phyloP scores from a whole-genome alignment of 1,140 invertebrate genomes.

The Phthorimaea operculella region DNA sequence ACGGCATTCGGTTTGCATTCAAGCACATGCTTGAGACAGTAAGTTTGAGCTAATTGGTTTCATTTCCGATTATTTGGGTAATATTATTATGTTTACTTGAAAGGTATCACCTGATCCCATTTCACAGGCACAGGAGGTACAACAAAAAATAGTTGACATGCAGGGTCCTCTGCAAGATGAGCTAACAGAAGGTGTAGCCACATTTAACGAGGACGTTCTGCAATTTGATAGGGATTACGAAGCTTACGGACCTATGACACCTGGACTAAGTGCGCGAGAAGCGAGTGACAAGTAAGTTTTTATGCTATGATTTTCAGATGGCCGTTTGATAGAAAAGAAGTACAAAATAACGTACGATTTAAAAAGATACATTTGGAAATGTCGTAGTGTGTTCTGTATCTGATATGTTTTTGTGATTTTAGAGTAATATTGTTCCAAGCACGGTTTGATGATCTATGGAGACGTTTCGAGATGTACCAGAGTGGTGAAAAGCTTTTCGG shows the following conservation, averaged over 20 bases:
- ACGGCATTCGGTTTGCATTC: conserved; percentile 81
- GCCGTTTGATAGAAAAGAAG: no score
- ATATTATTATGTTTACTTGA: no score
- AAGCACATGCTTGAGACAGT: conserved; percentile 79
- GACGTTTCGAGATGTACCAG: conserved; percentile 81
- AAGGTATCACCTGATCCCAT: neutral
- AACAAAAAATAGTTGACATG: conserved; percentile 78
- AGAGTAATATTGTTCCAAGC: conserved; percentile 80
- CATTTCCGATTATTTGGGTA: no score
- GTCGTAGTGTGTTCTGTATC: no score
- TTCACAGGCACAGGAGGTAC: conserved; percentile 68
- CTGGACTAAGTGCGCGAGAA: conserved; percentile 82
- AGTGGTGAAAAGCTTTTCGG: conserved; percentile 87
- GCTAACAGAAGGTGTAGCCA: conserved; percentile 75
- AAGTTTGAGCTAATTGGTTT: conserved; percentile 20
- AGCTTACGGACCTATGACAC: conserved; percentile 82
- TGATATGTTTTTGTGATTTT: neutral
- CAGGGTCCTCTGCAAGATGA: conserved; percentile 80
- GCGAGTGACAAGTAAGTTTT: conserved; percentile 77
- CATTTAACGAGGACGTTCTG: conserved; percentile 75
- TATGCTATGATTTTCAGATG: neutral
- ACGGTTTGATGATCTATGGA: conserved; percentile 83
- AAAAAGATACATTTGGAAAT: no score
- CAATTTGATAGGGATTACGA: conserved; percentile 82
- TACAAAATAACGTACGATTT: no score